Conservation (phyloP, 2,113 vertebrate genomes). For the Bothrops jararaca region DNA sequence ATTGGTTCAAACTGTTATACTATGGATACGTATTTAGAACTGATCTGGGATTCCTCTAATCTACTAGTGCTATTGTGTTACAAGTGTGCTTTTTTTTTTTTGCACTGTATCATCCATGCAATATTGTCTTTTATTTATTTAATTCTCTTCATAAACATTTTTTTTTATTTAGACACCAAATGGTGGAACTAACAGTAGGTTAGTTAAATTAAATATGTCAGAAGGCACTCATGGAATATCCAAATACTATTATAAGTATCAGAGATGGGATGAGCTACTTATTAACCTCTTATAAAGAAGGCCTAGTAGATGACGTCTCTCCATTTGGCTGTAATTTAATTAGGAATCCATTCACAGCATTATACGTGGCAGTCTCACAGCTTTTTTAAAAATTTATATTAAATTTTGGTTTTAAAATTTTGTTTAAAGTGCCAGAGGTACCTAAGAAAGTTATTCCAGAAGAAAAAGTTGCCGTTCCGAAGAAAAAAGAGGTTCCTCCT, state of each 20-base stretch:
- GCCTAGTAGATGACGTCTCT: background rate
- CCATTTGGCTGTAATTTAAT: background rate
- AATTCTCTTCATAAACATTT: background rate
- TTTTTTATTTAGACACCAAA: slow-evolving; percentile 27
- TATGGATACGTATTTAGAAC: background rate
- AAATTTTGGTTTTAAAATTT: slow-evolving; percentile 38
- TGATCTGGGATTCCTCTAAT: background rate
- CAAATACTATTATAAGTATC: background rate
- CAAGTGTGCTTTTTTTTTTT: background rate
- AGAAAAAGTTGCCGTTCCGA: slow-evolving; percentile 72
- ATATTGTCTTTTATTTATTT: background rate
- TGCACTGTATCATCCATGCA: background rate
- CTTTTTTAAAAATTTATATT: background rate
- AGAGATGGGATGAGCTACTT: background rate
- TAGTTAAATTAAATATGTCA: background rate
- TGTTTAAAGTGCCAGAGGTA: slow-evolving; percentile 80
- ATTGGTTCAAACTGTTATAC: slow-evolving; percentile 5
- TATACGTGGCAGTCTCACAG: slow-evolving; percentile 20
- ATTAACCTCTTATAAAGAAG: background rate
- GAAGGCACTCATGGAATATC: background rate
- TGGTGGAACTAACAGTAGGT: background rate
- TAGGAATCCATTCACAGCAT: background rate
- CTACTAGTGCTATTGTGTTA: background rate
- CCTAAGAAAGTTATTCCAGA: slow-evolving; percentile 72
- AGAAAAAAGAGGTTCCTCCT: slow-evolving; percentile 67